These are phyloP conservation scores for Leptoclinus maculatus DNA, from an alignment of 2,797 vertebrate genomes.

Conservation along the genomic window DNA sequence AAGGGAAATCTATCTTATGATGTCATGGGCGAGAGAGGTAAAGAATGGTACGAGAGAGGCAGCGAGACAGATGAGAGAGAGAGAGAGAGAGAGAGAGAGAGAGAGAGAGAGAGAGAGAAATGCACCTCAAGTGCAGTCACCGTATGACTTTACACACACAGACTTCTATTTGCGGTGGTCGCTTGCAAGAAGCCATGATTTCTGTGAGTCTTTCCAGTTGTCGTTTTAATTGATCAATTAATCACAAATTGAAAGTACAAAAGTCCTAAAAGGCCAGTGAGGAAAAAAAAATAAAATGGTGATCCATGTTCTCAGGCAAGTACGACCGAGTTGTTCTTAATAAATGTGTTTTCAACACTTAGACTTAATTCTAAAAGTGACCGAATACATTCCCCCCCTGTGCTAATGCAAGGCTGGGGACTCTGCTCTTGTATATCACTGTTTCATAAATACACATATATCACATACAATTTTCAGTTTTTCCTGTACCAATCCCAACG, in stretches of 20 bases:
- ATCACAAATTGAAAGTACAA: neutral
- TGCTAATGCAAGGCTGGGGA: neutral
- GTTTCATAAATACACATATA: neutral
- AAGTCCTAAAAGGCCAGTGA: neutral
- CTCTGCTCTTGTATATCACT: neutral
- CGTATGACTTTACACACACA: neutral
- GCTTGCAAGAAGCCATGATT: neutral
- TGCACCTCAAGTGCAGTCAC: constrained; percentile 4
- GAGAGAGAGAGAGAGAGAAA: constrained; percentile 10
- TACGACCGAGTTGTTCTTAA: neutral
- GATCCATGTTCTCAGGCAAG: neutral
- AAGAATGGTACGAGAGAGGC: constrained; percentile 31
- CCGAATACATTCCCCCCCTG: neutral
- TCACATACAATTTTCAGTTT: neutral
- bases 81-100: constrained; percentile 3
- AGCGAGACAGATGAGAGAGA: constrained; percentile 31
- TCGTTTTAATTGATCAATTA: neutral
- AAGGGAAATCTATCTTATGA: constrained; percentile 87
- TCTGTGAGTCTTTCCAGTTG: neutral
- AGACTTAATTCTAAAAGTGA: neutral
- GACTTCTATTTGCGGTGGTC: neutral
- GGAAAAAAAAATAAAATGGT: neutral
- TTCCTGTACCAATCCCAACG: neutral
- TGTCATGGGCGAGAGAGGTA: constrained; percentile 74
- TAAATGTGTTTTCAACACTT: neutral